phyloP scores from a whole-genome alignment of 2,888 invertebrate species.

The Eremobia ochroleuca region DNA sequence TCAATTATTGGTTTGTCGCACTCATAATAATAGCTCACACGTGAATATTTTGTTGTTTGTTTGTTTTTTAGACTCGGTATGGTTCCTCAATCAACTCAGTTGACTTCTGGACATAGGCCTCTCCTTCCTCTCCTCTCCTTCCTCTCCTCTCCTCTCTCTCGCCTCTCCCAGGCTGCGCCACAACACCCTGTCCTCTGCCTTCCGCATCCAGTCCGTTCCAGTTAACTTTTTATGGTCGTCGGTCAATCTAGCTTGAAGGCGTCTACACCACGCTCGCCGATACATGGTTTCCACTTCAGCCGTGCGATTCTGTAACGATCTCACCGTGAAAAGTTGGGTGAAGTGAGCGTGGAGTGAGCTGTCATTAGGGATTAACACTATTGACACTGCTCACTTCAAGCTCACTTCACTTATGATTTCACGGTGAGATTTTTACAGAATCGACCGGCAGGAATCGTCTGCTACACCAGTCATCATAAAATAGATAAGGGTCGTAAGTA shows the following conservation, averaged over 20 bases:
- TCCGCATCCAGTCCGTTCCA: background rate
- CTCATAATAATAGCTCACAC: slow-evolving; percentile 27
- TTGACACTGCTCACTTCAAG: no score
- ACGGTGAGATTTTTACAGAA: no score
- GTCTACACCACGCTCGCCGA: background rate
- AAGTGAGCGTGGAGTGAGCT: no score
- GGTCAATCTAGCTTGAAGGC: background rate
- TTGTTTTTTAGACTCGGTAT: background rate
- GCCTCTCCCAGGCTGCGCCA: background rate
- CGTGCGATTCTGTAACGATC: no score
- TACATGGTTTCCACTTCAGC: background rate
- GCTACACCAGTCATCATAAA: no score
- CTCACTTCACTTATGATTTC: no score
- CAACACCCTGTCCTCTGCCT: background rate
- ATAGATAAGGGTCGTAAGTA: background rate
- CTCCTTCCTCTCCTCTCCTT: no score
- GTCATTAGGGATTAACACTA: no score
- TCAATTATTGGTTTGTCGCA: slow-evolving; percentile 64
- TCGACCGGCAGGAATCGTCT: no score
- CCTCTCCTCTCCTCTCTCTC: no score
- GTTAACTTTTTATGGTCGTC: no score
- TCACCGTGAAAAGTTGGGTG: no score
- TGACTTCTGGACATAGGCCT: background rate
- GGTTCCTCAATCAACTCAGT: background rate
- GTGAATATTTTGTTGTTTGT: slow-evolving; percentile 31